These are phyloP conservation scores for Contarinia nasturtii DNA, from an alignment of 1,140 invertebrate species.

Conservation along the genomic window DNA sequence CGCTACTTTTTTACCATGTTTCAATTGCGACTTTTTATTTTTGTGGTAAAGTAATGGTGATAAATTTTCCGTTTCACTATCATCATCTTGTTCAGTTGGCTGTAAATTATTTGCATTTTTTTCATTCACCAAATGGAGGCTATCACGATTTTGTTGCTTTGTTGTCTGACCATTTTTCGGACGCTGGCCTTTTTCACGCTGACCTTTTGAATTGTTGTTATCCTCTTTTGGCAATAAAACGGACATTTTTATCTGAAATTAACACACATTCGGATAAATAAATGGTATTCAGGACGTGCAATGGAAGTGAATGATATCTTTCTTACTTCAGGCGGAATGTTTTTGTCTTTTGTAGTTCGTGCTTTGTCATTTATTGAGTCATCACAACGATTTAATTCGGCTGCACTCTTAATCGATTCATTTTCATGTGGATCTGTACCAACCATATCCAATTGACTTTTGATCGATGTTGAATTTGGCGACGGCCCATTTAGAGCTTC, in stretches of 20 bases:
- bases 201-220: conserved; percentile 19
- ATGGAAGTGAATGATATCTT: too few relatives aligned
- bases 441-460: neutral
- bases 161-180: conserved; percentile 16
- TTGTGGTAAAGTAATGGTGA: conserved; percentile 47
- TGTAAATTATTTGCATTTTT: conserved; percentile 19
- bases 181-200: conserved; percentile 18
- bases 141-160: conserved; percentile 17
- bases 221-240: conserved; percentile 44
- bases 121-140: conserved; percentile 34
- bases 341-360: neutral
- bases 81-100: conserved; percentile 36
- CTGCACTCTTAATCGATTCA: neutral
- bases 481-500: conserved; percentile 93
- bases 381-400: neutral
- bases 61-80: conserved; percentile 61
- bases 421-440: neutral
- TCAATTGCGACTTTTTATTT: conserved; percentile 10
- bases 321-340: too few relatives aligned
- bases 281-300: too few relatives aligned
- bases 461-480: conserved; percentile 10
- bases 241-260: conserved; percentile 44
- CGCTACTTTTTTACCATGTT: too few relatives aligned
- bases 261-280: too few relatives aligned
- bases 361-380: neutral